phyloP scores from a whole-genome alignment of 2,797 vertebrate species.

The Gorsachius magnificus region DNA sequence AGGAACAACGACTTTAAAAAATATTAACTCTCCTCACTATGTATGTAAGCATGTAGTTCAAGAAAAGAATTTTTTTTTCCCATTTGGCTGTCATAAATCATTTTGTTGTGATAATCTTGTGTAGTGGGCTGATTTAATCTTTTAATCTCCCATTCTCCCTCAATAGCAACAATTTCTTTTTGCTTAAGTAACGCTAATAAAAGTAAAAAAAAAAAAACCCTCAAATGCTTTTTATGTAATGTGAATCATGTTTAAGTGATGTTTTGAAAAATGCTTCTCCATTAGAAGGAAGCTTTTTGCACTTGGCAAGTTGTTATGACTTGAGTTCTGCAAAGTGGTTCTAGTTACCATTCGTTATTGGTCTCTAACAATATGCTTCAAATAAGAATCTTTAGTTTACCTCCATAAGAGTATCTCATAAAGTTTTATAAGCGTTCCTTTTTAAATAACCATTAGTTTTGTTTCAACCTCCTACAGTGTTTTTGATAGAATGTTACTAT shows the following conservation, averaged over 20 bases:
- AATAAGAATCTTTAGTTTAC: neutral
- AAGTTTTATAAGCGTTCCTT: conserved; percentile 4
- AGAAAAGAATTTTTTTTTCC: neutral
- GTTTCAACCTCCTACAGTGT: neutral
- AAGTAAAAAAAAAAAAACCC: neutral
- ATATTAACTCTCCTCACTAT: neutral
- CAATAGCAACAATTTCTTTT: neutral
- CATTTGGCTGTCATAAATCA: neutral
- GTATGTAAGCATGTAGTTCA: neutral
- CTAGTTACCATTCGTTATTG: neutral
- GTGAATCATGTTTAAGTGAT: conserved; percentile 43
- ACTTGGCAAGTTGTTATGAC: neutral
- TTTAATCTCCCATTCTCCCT: neutral
- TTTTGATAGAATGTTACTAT: conserved; percentile 13
- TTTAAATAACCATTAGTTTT: conserved; percentile 37
- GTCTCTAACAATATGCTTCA: neutral
- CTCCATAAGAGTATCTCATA: neutral
- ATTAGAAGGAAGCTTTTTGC: conserved; percentile 56
- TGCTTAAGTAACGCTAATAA: neutral
- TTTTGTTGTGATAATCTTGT: neutral
- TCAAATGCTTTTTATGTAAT: conserved; percentile 28
- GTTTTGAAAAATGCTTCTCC: conserved; percentile 9
- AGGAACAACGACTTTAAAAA: conserved; percentile 33
- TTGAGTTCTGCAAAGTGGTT: neutral
- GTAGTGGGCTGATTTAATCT: neutral